Base-by-base conservation (phyloP, 2,888 invertebrate genomes). In the Amblyjoppa proteus region DNA sequence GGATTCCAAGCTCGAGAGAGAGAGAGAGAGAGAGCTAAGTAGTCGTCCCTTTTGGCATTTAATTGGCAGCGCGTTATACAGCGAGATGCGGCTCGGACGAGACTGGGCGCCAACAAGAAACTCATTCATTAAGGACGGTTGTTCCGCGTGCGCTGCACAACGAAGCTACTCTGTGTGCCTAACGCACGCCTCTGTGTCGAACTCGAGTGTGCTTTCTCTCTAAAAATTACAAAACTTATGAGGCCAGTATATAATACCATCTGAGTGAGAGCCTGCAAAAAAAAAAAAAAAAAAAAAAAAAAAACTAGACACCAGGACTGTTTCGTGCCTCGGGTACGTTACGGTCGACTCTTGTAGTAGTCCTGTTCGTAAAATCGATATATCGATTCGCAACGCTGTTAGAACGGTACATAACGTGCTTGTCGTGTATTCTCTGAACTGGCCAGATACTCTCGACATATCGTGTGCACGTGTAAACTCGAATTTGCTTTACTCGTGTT, bases 71-170 rank as follows among this genome's bases (percentile, higher is more conserved):
- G 61, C 51, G 81, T 70, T 73, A 38, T 9, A 73, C 25, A 56
- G 41, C 25, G 74, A 41, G n/a, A 34, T 64, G 49, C 81, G 64
- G 71, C 25, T 51, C 45, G 73, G 66, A 73, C 56, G 61, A 75
- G 74, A 78, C 82, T 16, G 75, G 74, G 83, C 85, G 75, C 79
- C 76, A 86, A 86, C 86, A 86, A 86, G 86, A 86, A 86, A 86
- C 83, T 81, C 86, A 86, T 86, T 86, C 85, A 86, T 86, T 81
- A 86, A 83, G 80, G 83, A 84, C 49, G 34, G 74, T 64, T 74
- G 74, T 83, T 53, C 75, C 85, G 69, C 84, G 70, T 75, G 76
- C 71, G 6, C 41, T 49, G 28, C 70, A 4, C 34, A 34, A 38
- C 38, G 41, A 41, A 34, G 34, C 64, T 34, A 61, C 61, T 64